These are phyloP conservation scores for Anhinga rufa DNA, from an alignment of 2,113 vertebrate species.

Conservation along the genomic window DNA sequence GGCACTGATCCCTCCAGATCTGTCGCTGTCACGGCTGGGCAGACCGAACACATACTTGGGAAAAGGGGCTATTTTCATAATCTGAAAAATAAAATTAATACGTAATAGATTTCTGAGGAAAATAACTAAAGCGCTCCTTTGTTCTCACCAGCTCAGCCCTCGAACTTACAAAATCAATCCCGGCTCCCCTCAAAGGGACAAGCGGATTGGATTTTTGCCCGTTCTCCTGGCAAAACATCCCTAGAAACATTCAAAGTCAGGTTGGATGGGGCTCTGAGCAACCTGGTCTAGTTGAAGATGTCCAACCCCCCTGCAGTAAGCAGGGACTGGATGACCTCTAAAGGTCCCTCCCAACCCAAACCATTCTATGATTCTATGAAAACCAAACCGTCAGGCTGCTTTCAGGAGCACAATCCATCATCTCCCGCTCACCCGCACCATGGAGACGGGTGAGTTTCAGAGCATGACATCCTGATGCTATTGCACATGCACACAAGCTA, in stretches of 20 bases:
- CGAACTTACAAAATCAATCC: background rate
- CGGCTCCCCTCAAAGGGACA: background rate
- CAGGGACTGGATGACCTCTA: too few relatives aligned
- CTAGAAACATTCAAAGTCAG: too few relatives aligned
- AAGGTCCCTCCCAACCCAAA: too few relatives aligned
- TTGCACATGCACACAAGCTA: too few relatives aligned
- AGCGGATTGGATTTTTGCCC: background rate
- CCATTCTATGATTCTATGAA: too few relatives aligned
- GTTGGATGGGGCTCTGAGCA: too few relatives aligned
- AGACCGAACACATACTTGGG: fast-evolving
- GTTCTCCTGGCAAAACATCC: background rate
- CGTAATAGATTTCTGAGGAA: background rate
- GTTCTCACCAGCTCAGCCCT: background rate
- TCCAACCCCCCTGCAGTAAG: too few relatives aligned
- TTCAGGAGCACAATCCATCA: background rate
- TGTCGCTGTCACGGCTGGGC: fast-evolving
- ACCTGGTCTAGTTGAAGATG: too few relatives aligned
- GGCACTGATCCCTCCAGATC: background rate
- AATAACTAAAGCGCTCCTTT: background rate
- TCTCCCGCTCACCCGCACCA: fast-evolving
- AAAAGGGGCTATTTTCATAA: background rate
- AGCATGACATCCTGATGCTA: fast-evolving
- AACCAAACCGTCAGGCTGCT: background rate
- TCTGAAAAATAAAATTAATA: background rate
- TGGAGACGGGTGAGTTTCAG: fast-evolving